Conservation (phyloP, 2,888 invertebrate genomes). For the Tenthredo notha region DNA sequence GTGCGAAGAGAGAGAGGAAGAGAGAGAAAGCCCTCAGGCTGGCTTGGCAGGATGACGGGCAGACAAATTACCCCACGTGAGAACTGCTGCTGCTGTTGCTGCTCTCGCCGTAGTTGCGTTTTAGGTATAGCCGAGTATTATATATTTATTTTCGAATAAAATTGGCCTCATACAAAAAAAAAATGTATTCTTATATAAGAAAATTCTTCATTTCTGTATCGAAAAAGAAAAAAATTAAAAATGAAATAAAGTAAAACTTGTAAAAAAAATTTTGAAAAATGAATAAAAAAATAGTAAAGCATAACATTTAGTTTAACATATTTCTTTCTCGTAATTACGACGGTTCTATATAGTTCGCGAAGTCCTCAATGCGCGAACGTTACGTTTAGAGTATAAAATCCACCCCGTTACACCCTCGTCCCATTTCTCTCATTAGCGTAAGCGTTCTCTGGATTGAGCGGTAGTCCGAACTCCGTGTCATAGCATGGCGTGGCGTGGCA, state of each 20-base stretch:
- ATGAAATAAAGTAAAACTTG: too few relatives aligned
- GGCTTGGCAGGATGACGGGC: conserved; percentile 17
- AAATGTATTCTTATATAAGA: too few relatives aligned
- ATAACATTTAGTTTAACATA: neutral
- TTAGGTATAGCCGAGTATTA: neutral
- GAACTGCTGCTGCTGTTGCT: neutral
- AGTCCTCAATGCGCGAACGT: neutral
- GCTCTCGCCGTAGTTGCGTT: neutral
- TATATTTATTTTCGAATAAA: neutral
- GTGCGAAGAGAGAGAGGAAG: conserved; percentile 1
- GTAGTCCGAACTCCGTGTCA: neutral
- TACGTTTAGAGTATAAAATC: neutral
- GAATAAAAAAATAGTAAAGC: neutral
- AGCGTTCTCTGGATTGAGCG: conserved; percentile 24
- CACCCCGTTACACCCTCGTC: neutral
- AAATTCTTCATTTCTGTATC: too few relatives aligned
- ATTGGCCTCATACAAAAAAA: neutral
- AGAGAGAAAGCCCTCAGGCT: neutral
- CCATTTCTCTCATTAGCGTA: conserved; percentile 23
- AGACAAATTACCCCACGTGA: conserved; percentile 44
- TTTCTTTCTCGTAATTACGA: neutral
- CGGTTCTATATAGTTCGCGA: neutral
- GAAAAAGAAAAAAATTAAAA: too few relatives aligned
- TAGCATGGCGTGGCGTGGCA: neutral
- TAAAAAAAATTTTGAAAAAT: too few relatives aligned